phyloP scores from a whole-genome alignment of 2,797 vertebrate genomes.

The Ptychadena robeensis region DNA sequence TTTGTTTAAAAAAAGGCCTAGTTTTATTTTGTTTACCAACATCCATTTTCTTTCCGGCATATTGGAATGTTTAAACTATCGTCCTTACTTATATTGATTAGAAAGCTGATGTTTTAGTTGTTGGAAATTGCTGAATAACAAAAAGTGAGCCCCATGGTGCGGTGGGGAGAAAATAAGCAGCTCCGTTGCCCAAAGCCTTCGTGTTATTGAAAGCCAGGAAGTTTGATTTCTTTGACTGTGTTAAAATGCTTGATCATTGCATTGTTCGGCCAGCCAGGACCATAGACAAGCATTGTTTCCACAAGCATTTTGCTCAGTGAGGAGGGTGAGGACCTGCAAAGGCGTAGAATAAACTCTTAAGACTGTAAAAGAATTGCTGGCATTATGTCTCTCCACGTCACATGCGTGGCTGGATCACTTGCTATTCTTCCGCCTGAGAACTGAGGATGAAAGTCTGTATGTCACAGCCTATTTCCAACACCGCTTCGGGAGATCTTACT shows the following conservation, averaged over 20 bases:
- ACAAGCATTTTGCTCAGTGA: constrained; percentile 68
- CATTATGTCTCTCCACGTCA: constrained; percentile 71
- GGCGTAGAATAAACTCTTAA: constrained; percentile 71
- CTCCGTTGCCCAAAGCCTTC: constrained; percentile 59
- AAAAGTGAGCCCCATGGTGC: neutral
- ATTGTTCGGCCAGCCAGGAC: constrained; percentile 61
- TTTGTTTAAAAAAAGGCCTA: too few relatives aligned
- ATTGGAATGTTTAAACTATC: constrained; percentile 31
- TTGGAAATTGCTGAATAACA: neutral
- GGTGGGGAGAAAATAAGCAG: neutral
- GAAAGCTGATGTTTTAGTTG: constrained; percentile 64
- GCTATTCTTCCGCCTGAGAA: constrained; percentile 73
- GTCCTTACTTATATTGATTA: constrained; percentile 61
- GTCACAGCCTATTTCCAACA: constrained; percentile 74
- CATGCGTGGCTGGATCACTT: constrained; percentile 72
- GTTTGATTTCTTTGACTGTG: constrained; percentile 57
- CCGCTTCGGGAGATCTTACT: constrained; percentile 76
- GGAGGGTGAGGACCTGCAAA: constrained; percentile 64
- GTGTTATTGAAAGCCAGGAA: constrained; percentile 66
- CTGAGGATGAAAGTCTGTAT: constrained; percentile 71
- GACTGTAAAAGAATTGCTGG: constrained; percentile 73
- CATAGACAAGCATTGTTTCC: constrained; percentile 62
- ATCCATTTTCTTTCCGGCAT: constrained; percentile 2
- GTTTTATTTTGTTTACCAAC: neutral
- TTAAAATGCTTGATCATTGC: constrained; percentile 60